phyloP scores from a whole-genome alignment of 2,797 vertebrate genomes.

The Danio choprae region DNA sequence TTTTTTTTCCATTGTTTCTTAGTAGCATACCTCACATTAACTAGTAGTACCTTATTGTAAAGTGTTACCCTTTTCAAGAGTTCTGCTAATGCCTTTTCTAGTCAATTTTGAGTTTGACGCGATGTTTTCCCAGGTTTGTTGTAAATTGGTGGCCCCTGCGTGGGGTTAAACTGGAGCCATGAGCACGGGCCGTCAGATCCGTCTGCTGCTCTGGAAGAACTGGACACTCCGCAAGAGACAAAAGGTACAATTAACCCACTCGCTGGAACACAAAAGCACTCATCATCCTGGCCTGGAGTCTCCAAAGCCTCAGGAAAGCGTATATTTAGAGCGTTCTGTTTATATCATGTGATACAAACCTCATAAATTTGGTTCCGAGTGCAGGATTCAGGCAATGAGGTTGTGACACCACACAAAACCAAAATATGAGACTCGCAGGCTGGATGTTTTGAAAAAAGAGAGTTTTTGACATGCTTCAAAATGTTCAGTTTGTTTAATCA shows the following conservation, averaged over 20 bases:
- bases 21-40: no score
- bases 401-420: slow-evolving; percentile 7
- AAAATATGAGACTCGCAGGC: background rate
- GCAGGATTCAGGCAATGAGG: background rate
- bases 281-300: slow-evolving; percentile 11
- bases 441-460: background rate
- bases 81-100: background rate
- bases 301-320: slow-evolving; percentile 14
- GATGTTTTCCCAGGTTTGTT: slow-evolving; percentile 55
- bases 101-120: background rate
- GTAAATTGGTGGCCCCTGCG: slow-evolving; percentile 67
- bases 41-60: no score
- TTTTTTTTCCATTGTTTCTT: no score
- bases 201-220: slow-evolving; percentile 96
- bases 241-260: slow-evolving; percentile 78
- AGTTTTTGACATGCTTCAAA: background rate
- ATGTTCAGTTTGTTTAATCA: background rate
- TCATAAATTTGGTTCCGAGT: slow-evolving; percentile 1
- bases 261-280: slow-evolving; percentile 24
- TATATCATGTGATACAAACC: slow-evolving; percentile 10
- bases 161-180: slow-evolving; percentile 73
- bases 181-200: slow-evolving; percentile 84
- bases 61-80: background rate
- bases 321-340: slow-evolving; percentile 29
- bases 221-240: slow-evolving; percentile 95